Base-by-base conservation (phyloP, 2,888 invertebrate genomes). In the Tipula vernalis region DNA sequence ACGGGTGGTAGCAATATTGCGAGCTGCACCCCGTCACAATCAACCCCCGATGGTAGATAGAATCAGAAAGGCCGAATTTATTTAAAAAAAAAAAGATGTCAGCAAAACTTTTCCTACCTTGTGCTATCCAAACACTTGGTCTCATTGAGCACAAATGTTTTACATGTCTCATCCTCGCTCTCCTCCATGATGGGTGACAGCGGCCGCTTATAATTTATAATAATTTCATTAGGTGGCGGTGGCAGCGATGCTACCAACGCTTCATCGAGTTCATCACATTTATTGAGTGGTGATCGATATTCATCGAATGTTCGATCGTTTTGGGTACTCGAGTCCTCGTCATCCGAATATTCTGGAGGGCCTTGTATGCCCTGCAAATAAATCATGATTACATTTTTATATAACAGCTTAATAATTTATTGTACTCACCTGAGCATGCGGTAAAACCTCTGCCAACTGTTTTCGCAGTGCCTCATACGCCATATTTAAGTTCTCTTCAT, bases 181-280 rank as follows among this genome's bases (percentile, higher is more conserved):
- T 89, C 89, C 87, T 89, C 89, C n/a, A 89, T 85, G 39, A 89
- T 89, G 36, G 89, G 89, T 36, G 89, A 88, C n/a, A 89, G 87
- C n/a, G 88, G 86, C 47, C 88, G 87, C 85, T 89, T 89, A 86
- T 89, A 89, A 87, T 89, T 89, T 8, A 89, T 89, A 36, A 88
- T 87, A 47, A 89, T 87, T 88, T 89, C 89, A 85, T 87, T 88
- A 87, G 87, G 88, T 41, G 87, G 86, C 86, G 87, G 47, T 39
- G 87, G 83, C 12, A 86, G 6, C 12, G 88, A 51, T 36, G 85
- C 85, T 13, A 28, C 36, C 42, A 36, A 41, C 15, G 85, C 51
- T 41, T 87, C 87, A 39, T 88, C 87, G 5, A 88, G 57, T 36
- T 88, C 86, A 36, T 87, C 87, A 86, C 51, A 86, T 86, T 86